phyloP scores from a whole-genome alignment of 2,113 vertebrate species.

The Gymnorhina tibicen region DNA sequence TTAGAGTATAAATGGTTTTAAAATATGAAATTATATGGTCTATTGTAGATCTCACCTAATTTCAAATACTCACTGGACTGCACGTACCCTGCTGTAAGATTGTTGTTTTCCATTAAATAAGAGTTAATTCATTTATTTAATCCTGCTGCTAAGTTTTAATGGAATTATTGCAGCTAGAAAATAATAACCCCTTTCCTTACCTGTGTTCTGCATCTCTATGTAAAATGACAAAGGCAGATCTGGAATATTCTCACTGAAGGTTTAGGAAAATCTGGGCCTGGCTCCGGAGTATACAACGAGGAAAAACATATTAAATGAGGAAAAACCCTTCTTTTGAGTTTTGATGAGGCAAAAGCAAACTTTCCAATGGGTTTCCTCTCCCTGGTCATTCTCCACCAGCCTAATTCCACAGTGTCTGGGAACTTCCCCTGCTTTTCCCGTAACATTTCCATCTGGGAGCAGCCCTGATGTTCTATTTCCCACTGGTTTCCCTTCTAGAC shows the following conservation, averaged over 20 bases:
- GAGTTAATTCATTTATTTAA: background rate
- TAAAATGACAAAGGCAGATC: background rate
- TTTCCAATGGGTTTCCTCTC: background rate
- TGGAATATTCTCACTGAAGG: too few species aligned
- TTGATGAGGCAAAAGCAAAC: background rate
- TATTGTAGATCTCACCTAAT: background rate
- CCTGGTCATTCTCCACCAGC: background rate
- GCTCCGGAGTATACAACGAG: background rate
- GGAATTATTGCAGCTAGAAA: background rate
- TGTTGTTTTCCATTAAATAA: background rate
- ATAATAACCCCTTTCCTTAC: background rate
- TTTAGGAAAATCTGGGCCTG: background rate
- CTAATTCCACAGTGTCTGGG: background rate
- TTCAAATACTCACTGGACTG: background rate
- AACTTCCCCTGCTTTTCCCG: fast-evolving
- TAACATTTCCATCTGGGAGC: fast-evolving
- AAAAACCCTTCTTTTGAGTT: background rate
- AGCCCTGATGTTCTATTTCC: fast-evolving
- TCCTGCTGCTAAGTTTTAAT: background rate
- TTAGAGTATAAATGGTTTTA: background rate
- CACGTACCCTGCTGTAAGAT: background rate
- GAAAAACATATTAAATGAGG: background rate
- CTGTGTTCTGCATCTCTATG: background rate
- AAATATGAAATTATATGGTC: background rate
- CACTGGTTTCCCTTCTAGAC: fast-evolving